Conservation (phyloP, 2,113 vertebrate genomes). For the Chamaetylas fuelleborni region DNA sequence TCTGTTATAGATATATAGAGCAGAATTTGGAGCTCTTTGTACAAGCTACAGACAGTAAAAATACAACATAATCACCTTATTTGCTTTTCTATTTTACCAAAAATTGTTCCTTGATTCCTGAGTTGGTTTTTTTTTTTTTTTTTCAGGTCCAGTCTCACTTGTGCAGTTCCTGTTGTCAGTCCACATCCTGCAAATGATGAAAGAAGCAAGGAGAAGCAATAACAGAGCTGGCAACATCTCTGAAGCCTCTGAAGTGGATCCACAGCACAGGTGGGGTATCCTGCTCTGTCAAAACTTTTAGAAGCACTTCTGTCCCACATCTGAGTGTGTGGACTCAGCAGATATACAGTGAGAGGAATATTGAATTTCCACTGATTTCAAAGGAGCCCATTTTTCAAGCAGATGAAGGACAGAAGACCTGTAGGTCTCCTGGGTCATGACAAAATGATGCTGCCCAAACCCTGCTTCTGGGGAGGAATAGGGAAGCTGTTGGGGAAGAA, state of each 20-base stretch:
- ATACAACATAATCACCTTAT: neutral
- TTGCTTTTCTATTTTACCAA: neutral
- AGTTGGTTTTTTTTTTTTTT: neutral
- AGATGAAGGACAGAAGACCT: neutral
- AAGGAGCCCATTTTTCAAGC: neutral
- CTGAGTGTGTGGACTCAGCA: neutral
- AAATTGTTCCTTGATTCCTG: neutral
- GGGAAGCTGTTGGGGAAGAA: neutral
- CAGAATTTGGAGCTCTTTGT: neutral
- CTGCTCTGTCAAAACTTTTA: neutral
- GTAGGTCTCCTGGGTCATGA: neutral
- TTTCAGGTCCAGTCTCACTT: neutral
- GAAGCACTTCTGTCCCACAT: neutral
- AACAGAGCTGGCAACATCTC: neutral
- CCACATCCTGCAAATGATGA: neutral
- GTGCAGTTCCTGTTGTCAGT: neutral
- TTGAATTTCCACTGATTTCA: neutral
- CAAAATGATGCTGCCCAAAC: neutral
- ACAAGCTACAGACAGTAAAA: neutral
- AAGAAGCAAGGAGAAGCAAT: neutral
- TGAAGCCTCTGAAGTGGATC: neutral
- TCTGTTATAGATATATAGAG: neutral
- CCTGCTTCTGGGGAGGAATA: neutral
- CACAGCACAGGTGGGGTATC: neutral
- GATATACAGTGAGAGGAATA: neutral